Evolutionary conservation across 2,113 vertebrate genomes (phyloP).

Genomic region (Montifringilla adamsi): DNA sequence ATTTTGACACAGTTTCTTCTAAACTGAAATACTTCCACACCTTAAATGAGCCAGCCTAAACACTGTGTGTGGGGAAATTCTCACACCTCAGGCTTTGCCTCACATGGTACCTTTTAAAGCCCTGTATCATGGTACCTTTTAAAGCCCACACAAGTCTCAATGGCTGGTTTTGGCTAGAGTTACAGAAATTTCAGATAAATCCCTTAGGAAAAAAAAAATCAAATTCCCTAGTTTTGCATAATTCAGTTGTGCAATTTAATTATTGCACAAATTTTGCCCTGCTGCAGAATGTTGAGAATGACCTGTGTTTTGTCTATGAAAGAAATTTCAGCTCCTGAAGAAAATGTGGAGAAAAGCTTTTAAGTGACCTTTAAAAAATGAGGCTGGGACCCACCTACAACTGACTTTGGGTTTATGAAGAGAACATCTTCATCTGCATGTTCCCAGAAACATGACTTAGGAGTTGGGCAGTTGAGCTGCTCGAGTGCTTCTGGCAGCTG

Average conservation of each 20-base stretch:
- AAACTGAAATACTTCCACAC: not conserved
- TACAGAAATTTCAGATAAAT: not conserved
- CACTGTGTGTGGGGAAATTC: not conserved
- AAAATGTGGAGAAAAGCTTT: not conserved
- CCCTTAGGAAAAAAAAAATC: not conserved
- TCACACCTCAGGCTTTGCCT: not conserved
- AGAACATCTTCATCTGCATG: not conserved
- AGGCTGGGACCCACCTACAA: not conserved
- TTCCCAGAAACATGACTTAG: not conserved
- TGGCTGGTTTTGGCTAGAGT: not conserved
- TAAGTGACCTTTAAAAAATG: not conserved
- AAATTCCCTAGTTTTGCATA: not conserved
- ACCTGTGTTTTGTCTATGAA: rapidly evolving
- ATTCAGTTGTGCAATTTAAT: constrained; percentile 21
- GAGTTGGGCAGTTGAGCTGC: not conserved
- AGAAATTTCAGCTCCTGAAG: not conserved
- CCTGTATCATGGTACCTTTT: not conserved
- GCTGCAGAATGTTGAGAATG: not conserved
- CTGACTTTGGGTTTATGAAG: not conserved
- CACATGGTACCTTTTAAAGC: not conserved
- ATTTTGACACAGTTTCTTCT: not conserved
- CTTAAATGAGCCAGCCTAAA: not conserved
- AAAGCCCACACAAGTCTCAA: not conserved
- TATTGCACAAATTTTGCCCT: not conserved
- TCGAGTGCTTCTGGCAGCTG: not conserved